A percentile compares a stretch with the other conserved stretches of the same genome.
These are phyloP conservation scores for Ceratoteleas bidentatus DNA, from an alignment of 1,140 invertebrate genomes.

Conservation along the genomic window DNA sequence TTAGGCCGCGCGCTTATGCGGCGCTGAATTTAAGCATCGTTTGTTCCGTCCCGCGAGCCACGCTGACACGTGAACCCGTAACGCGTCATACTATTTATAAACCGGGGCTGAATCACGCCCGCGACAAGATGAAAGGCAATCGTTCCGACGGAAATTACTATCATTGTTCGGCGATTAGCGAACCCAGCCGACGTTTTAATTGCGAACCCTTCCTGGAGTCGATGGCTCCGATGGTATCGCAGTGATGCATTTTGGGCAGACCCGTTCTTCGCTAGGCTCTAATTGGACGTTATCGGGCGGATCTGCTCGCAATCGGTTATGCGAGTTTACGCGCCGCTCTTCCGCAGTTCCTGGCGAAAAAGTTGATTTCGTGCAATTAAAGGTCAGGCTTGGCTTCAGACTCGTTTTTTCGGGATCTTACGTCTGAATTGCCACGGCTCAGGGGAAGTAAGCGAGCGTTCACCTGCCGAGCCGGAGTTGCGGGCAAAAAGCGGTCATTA, in stretches of 20 bases:
- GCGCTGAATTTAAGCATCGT: slow-evolving; percentile 21
- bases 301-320: too few relatives aligned
- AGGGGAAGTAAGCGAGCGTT: too few relatives aligned
- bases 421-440: too few relatives aligned
- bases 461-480: neutral
- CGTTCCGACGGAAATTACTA: slow-evolving; percentile 24
- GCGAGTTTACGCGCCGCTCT: too few relatives aligned
- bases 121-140: slow-evolving; percentile 22
- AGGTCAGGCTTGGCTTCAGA: too few relatives aligned
- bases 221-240: too few relatives aligned
- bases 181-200: slow-evolving; percentile 36
- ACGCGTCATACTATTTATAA: slow-evolving; percentile 31
- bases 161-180: slow-evolving; percentile 31
- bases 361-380: too few relatives aligned
- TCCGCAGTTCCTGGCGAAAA: too few relatives aligned
- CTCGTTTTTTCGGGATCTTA: too few relatives aligned
- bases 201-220: neutral
- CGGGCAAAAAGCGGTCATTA: slow-evolving; percentile 30
- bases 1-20: slow-evolving; percentile 37
- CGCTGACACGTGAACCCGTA: slow-evolving; percentile 18
- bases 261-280: too few relatives aligned
- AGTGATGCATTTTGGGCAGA: neutral
- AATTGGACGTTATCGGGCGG: too few relatives aligned
- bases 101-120: slow-evolving; percentile 1
- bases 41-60: slow-evolving; percentile 13